Evolutionary conservation across 2,888 invertebrate genomes (phyloP).

Genomic region (Drosophila paracracens): DNA sequence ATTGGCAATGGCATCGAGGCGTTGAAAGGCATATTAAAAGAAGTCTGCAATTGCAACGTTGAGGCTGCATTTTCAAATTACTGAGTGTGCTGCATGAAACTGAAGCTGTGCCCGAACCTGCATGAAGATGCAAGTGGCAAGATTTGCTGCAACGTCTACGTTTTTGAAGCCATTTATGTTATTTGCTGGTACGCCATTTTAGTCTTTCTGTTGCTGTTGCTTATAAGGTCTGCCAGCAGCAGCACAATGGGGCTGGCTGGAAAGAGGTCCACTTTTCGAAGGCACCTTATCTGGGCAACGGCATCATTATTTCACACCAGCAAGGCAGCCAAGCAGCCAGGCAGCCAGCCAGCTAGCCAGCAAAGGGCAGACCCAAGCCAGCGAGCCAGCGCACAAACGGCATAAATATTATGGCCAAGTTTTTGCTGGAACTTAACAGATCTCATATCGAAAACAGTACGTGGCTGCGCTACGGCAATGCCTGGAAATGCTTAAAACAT

Average conservation of each 20-base stretch:
- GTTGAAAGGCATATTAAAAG: slow-evolving; percentile 83
- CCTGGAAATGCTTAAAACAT: slow-evolving; percentile 69
- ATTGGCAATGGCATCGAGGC: slow-evolving; percentile 78
- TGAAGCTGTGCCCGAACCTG: slow-evolving; percentile 4
- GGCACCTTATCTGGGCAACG: slow-evolving; percentile 82
- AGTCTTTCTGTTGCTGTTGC: slow-evolving; percentile 22
- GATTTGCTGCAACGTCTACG: slow-evolving; percentile 50
- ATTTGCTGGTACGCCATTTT: slow-evolving; percentile 56
- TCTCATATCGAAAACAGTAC: slow-evolving; percentile 75
- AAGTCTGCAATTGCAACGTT: slow-evolving; percentile 79
- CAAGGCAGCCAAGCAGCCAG: slow-evolving; percentile 3
- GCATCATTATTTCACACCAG: slow-evolving; percentile 84
- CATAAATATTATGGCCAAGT: slow-evolving; percentile 76
- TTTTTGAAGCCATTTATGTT: slow-evolving; percentile 66
- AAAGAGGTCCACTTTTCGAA: slow-evolving; percentile 64
- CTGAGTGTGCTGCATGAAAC: slow-evolving; percentile 5
- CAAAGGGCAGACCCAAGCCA: slow-evolving; percentile 53
- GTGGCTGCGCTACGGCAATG: slow-evolving; percentile 52
- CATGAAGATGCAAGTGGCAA: slow-evolving; percentile 33
- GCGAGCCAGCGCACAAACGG: slow-evolving; percentile 58
- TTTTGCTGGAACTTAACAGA: slow-evolving; percentile 51
- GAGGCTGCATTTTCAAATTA: slow-evolving; percentile 25
- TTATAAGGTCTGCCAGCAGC: slow-evolving; percentile 48
- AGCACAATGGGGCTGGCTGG: slow-evolving; percentile 71
- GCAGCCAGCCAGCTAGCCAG: background rate